phyloP scores from a whole-genome alignment of 2,888 invertebrate genomes.

The Meliscaeva auricollis region DNA sequence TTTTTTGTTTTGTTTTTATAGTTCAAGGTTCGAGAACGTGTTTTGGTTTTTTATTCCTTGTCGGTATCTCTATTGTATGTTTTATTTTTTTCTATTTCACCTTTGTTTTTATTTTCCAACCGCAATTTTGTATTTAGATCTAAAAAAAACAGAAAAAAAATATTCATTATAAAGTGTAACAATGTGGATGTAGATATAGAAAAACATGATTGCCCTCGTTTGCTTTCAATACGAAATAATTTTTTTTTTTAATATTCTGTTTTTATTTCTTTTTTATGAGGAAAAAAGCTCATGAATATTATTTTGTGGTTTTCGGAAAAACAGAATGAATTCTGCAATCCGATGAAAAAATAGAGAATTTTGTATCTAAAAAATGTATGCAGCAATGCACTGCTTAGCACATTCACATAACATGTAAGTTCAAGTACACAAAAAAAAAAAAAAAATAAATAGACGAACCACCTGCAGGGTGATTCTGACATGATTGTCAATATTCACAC shows the following conservation, averaged over 20 bases:
- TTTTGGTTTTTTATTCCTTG: constrained; percentile 12
- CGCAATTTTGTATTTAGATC: constrained; percentile 52
- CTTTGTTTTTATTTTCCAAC: constrained; percentile 24
- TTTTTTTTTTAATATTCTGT: constrained; percentile 53
- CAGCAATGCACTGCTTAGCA: too few species aligned
- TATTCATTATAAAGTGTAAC: constrained; percentile 10
- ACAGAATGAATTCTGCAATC: constrained; percentile 14
- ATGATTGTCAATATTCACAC: constrained; percentile 55
- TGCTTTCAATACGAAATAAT: constrained; percentile 42
- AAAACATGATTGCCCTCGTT: constrained; percentile 51
- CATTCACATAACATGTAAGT: too few species aligned
- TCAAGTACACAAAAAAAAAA: constrained; percentile 3
- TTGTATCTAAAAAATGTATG: too few species aligned
- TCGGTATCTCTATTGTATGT: constrained; percentile 2
- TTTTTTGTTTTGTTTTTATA: constrained; percentile 4
- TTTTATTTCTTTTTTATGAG: constrained; percentile 23
- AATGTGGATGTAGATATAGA: constrained; percentile 41
- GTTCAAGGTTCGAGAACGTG: constrained; percentile 26
- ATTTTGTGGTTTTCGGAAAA: constrained; percentile 23
- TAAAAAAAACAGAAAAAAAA: constrained; percentile 5
- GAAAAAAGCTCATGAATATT: not conserved
- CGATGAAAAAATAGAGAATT: not conserved
- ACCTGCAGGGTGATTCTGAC: too few species aligned
- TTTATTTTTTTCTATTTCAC: constrained; percentile 38
- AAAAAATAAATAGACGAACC: not conserved